These are phyloP conservation scores for Drosophila watanabei DNA, from an alignment of 1,140 invertebrate genomes.

Conservation along the genomic window DNA sequence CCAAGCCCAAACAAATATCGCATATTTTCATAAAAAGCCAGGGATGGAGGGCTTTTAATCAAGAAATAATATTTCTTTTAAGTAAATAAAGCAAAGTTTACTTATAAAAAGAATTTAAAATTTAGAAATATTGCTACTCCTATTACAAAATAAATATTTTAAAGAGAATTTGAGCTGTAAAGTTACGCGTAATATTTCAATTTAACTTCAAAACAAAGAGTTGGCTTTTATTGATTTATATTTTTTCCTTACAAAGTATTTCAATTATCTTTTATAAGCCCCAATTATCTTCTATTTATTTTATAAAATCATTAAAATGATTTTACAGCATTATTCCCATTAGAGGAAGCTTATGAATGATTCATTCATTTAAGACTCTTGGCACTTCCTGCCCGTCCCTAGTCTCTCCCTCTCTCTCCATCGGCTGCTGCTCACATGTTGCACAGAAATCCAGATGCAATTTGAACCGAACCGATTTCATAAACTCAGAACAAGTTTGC, in stretches of 20 bases:
- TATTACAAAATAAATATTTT: too few relatives aligned
- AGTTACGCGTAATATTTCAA: neutral
- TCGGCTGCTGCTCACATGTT: conserved; percentile 28
- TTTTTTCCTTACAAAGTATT: neutral
- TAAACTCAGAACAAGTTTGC: conserved; percentile 71
- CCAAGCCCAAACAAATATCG: conserved; percentile 78
- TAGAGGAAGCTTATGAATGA: conserved; percentile 39
- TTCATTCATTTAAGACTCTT: conserved; percentile 33
- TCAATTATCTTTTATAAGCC: neutral
- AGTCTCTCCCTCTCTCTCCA: conserved; percentile 5
- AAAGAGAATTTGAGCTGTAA: neutral
- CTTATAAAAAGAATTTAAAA: neutral
- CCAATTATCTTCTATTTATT: neutral
- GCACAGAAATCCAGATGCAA: conserved; percentile 53
- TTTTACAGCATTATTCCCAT: conserved; percentile 17
- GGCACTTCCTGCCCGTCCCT: conserved; percentile 50
- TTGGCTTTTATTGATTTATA: neutral
- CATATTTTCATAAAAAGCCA: conserved; percentile 61
- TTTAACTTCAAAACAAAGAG: neutral
- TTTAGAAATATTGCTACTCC: too few relatives aligned
- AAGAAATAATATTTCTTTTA: neutral
- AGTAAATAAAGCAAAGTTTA: too few relatives aligned
- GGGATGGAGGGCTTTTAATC: conserved; percentile 36
- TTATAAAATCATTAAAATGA: neutral
- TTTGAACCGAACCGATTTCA: conserved; percentile 50